phyloP scores from a whole-genome alignment of 2,888 invertebrate species.

The Cryptocephalus moraei region DNA sequence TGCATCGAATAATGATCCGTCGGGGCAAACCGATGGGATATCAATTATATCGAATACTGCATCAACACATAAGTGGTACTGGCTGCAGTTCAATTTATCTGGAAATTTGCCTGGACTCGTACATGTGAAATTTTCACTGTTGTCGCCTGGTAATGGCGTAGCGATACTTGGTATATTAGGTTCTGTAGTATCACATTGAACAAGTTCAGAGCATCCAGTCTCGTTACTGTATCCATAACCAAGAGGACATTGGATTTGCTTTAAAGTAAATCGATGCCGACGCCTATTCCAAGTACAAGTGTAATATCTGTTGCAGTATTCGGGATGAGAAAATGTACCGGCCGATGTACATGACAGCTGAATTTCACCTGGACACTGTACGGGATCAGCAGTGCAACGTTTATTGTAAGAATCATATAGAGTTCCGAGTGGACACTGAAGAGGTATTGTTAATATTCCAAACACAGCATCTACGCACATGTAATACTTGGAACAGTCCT shows the following conservation, averaged over 20 bases:
- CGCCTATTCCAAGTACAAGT: constrained; percentile 40
- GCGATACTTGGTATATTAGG: no score
- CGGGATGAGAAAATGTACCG: constrained; percentile 41
- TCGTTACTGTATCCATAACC: no score
- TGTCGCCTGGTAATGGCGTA: no score
- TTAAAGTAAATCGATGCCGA: constrained; percentile 27
- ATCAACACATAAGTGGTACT: constrained; percentile 26
- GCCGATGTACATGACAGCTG: constrained; percentile 25
- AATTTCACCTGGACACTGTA: constrained; percentile 25
- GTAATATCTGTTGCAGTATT: constrained; percentile 44
- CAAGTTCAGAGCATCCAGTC: no score
- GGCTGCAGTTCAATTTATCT: constrained; percentile 22
- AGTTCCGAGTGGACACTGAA: constrained; percentile 21
- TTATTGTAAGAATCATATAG: constrained; percentile 20
- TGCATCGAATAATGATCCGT: constrained; percentile 21
- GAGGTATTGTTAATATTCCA: constrained; percentile 14
- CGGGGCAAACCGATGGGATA: constrained; percentile 22
- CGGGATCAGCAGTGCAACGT: constrained; percentile 23
- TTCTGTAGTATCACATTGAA: no score
- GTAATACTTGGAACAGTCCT: constrained; percentile 24
- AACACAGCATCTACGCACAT: constrained; percentile 20
- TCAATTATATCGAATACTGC: constrained; percentile 17
- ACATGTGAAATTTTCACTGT: constrained; percentile 11
- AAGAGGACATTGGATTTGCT: no score
- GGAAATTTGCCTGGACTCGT: constrained; percentile 22